Evolutionary conservation across 2,113 vertebrate genomes (phyloP).

Genomic region (Brienomyrus longianalis): DNA sequence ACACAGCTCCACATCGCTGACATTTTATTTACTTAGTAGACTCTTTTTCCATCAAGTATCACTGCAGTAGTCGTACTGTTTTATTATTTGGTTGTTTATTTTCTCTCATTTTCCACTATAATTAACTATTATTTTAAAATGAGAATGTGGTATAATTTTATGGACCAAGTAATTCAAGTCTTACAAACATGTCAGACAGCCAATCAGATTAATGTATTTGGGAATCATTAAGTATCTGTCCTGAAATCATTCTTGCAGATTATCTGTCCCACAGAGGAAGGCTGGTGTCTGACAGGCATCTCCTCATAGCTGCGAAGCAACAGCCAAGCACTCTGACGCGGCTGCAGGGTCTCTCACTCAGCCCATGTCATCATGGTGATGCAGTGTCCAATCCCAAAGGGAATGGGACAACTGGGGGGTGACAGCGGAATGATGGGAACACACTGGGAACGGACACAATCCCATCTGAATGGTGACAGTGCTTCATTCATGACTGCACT

Average conservation of each 20-base stretch:
- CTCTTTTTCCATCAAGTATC: no score
- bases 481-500: not conserved
- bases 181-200: not conserved
- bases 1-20: not conserved
- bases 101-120: not conserved
- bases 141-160: not conserved
- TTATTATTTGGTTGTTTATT: not conserved
- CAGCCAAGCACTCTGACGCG: not conserved
- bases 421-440: not conserved
- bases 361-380: constrained; percentile 8
- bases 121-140: not conserved
- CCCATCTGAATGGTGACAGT: not conserved
- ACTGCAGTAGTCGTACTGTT: not conserved
- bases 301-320: no score
- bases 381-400: not conserved
- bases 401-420: not conserved
- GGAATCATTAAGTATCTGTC: not conserved
- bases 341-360: not conserved
- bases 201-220: not conserved
- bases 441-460: constrained; percentile 4
- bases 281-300: not conserved
- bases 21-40: not conserved
- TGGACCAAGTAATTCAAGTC: not conserved
- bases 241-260: not conserved
- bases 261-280: not conserved